Base-by-base conservation (phyloP, 2,797 vertebrate genomes). In the Threskiornis aethiopicus region DNA sequence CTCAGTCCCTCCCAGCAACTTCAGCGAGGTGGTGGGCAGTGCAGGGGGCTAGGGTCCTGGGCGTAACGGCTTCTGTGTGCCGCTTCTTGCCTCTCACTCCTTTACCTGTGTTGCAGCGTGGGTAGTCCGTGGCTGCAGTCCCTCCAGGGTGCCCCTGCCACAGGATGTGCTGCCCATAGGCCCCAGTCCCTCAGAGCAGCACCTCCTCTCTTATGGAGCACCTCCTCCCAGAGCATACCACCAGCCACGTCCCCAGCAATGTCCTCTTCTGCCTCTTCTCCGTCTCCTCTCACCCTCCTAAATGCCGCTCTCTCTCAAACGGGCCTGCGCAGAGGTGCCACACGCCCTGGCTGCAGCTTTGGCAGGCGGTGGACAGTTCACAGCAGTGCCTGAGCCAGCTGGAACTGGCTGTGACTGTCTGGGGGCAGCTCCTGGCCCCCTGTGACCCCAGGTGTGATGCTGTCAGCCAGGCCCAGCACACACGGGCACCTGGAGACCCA, bases 141-240 rank as follows among this genome's bases (percentile, higher is more conserved):
- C 20, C 41, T 47, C 8, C 20, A 31, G 18, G 13, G 2, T 41
- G 8, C 10, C 3, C 20, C 44, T 83, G 29, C 3, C 35, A 42
- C 17, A 31, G 7, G 1, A 5, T 3, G 1, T 10, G 12, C 14
- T 16, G 1, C 10, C 46, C 0, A 0, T 37, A n/a, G 7, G 12
- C 16, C 13, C 29, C 6, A 8, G 4, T 7, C 10, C 10, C 44
- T 52, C 20, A 10, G 7, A 62, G 16, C 24, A 69, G 31, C 21
- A 6, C 7, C 18, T 26, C 17, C 24, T 39, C 33, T 22, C 20
- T 15, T 21, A 19, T 3, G 0, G 0, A 44, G 19, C 11, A 16
- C 1, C 1, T 66, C 37, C 6, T 41, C 22, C 33, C 35, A 18
- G 25, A 37, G 26, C 0, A 0, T 29, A 12, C 11, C 20, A 22